Conservation (phyloP, 2,113 vertebrate species). For the Colius striatus region DNA sequence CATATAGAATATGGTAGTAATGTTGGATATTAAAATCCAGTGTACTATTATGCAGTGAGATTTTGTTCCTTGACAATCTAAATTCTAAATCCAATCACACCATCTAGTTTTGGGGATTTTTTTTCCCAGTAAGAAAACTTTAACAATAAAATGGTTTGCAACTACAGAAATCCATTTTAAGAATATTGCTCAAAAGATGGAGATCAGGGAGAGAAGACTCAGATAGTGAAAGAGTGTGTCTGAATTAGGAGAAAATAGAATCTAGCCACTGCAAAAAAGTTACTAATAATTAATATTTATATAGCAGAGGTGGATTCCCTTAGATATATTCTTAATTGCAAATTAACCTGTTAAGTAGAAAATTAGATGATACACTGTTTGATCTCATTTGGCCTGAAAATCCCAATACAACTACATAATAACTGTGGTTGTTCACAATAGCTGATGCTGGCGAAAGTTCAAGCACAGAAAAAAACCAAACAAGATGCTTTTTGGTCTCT, state of each 20-base stretch:
- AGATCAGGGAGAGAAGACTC: not conserved
- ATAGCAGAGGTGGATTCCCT: not conserved
- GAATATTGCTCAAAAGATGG: not conserved
- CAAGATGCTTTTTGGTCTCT: not conserved
- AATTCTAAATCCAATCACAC: not conserved
- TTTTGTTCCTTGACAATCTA: not conserved
- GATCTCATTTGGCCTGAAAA: not conserved
- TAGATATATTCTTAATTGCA: not conserved
- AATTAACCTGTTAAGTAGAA: not conserved
- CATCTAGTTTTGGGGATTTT: too few species aligned
- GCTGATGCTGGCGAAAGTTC: not conserved
- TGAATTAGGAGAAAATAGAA: not conserved
- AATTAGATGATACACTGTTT: not conserved
- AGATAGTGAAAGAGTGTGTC: not conserved
- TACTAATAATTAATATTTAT: not conserved
- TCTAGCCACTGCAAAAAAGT: not conserved
- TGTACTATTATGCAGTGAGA: not conserved
- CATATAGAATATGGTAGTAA: not conserved
- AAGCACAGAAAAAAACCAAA: not conserved
- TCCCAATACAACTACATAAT: not conserved
- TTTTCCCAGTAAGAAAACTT: not conserved
- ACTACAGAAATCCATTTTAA: not conserved
- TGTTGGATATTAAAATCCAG: not conserved
- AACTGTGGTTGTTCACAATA: not conserved
- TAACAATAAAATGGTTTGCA: not conserved